Percentiles rank a stretch among this genome's conserved stretches.
Evolutionary conservation across 2,888 invertebrate genomes (phyloP).

Genomic region (Exocentrus adspersus): DNA sequence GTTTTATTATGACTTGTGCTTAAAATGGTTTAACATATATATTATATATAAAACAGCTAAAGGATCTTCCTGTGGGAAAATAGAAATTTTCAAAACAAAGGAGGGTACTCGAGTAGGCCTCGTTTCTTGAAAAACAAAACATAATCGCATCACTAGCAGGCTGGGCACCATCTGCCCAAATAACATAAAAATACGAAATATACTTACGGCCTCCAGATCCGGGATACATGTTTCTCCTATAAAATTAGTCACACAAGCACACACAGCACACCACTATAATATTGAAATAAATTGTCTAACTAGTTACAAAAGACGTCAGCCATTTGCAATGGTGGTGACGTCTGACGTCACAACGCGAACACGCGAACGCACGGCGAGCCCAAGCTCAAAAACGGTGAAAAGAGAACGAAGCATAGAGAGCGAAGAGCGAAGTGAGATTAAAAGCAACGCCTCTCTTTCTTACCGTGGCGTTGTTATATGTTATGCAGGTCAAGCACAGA

Average conservation of each 20-base stretch:
- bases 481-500: too few species aligned
- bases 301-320: constrained; percentile 61
- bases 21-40: neutral
- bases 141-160: constrained; percentile 24
- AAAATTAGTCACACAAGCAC: constrained; percentile 60
- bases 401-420: too few species aligned
- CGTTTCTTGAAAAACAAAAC: constrained; percentile 41
- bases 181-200: constrained; percentile 11
- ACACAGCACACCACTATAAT: constrained; percentile 60
- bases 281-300: constrained; percentile 56
- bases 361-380: neutral
- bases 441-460: too few species aligned
- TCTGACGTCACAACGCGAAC: constrained; percentile 57
- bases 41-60: neutral
- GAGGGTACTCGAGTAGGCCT: constrained; percentile 36
- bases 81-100: constrained; percentile 40
- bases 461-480: too few species aligned
- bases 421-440: too few species aligned
- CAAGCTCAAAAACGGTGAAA: too few species aligned
- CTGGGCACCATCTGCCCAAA: constrained; percentile 5
- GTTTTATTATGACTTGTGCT: neutral
- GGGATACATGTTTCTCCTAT: constrained; percentile 60
- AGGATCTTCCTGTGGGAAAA: constrained; percentile 22
- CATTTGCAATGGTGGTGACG: constrained; percentile 65
- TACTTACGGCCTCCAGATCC: constrained; percentile 63